phyloP scores from a whole-genome alignment of 2,113 vertebrate genomes.

The Hepsetus odoe region DNA sequence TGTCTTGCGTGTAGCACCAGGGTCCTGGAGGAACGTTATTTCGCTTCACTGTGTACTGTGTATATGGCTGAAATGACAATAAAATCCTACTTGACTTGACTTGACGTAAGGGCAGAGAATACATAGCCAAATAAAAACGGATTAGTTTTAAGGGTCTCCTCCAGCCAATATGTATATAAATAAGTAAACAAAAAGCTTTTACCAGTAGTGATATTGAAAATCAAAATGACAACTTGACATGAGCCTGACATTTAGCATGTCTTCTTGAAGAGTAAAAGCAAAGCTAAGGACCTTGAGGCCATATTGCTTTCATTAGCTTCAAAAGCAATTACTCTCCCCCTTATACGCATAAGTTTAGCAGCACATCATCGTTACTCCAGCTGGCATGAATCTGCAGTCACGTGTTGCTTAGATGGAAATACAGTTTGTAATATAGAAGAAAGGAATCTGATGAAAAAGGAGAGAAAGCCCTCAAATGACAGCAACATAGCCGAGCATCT shows the following conservation, averaged over 20 bases:
- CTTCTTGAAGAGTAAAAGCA: neutral
- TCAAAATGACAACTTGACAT: neutral
- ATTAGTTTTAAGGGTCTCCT: constrained; percentile 10
- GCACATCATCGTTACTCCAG: neutral
- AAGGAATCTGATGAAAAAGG: neutral
- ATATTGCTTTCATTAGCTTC: neutral
- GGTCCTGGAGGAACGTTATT: no score
- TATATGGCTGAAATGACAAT: no score
- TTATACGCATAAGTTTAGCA: constrained; percentile 9
- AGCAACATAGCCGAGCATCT: no score
- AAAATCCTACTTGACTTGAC: no score
- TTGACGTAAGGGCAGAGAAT: neutral
- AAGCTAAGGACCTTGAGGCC: neutral
- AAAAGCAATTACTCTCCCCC: constrained; percentile 1
- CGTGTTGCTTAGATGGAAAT: neutral
- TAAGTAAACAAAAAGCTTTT: constrained; percentile 7
- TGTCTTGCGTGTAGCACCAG: no score
- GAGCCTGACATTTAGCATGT: neutral
- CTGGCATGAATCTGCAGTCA: neutral
- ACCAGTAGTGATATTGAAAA: neutral
- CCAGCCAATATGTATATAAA: neutral
- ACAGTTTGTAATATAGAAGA: neutral
- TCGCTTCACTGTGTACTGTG: no score
- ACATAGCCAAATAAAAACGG: neutral
- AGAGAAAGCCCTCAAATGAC: neutral